Evolutionary conservation across 2,113 vertebrate species (phyloP).

Genomic region (Pseudorasbora parva): DNA sequence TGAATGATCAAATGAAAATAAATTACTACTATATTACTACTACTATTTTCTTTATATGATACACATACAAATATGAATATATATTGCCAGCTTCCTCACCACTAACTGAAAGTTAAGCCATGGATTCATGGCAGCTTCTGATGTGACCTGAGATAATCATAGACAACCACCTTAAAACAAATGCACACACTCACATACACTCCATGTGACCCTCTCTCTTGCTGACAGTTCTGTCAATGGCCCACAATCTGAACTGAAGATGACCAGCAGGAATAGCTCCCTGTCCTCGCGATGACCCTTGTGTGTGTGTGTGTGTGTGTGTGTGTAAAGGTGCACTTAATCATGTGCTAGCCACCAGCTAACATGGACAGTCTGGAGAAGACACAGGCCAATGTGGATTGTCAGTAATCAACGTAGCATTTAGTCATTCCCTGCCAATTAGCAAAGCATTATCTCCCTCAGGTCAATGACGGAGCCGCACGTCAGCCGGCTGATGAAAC

Average conservation of each 20-base stretch:
- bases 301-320: slow-evolving; percentile 34
- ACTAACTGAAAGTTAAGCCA: neutral
- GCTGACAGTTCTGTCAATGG: slow-evolving; percentile 49
- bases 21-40: too few relatives aligned
- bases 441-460: slow-evolving; percentile 59
- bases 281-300: slow-evolving; percentile 67
- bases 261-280: slow-evolving; percentile 62
- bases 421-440: slow-evolving; percentile 62
- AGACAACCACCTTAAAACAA: slow-evolving; percentile 36
- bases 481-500: slow-evolving; percentile 51
- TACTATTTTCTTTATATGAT: neutral
- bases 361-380: slow-evolving; percentile 45
- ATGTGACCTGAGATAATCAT: slow-evolving; percentile 38
- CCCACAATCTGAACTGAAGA: slow-evolving; percentile 57
- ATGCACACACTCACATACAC: slow-evolving; percentile 32
- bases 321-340: slow-evolving; percentile 48
- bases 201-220: slow-evolving; percentile 28
- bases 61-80: too few relatives aligned
- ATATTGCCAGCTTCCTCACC: neutral
- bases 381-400: slow-evolving; percentile 60
- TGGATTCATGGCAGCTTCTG: neutral
- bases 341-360: slow-evolving; percentile 63
- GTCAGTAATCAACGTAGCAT: slow-evolving; percentile 70
- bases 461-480: slow-evolving; percentile 32
- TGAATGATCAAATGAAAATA: too few relatives aligned